Evolutionary conservation across 2,888 invertebrate genomes (phyloP), one percentile per base, ranked within the genome.

Genomic region (Flexamia atlantica): DNA sequence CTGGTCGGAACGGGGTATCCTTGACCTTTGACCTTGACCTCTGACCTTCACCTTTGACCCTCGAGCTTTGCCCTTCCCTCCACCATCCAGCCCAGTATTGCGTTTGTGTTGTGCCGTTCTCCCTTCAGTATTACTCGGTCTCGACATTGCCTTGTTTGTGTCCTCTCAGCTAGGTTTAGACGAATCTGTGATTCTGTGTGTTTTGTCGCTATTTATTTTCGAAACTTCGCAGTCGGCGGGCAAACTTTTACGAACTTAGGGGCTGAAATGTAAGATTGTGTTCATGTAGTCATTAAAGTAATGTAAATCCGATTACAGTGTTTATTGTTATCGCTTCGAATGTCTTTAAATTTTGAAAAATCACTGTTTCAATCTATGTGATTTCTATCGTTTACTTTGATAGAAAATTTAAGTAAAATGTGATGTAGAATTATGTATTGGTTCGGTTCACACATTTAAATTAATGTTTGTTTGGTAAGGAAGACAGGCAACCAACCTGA

Each of bases 111-210:
- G 50, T 76, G 30, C 36, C 40, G 28, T 28, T 28, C 12, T 4
- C 20, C 46, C 50, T 30, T 9, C 79, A 79, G 79, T 79, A 79
- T 79, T 79, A 79, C 23, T 20, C 46, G 57, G 79, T 79, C 79
- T 79, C 76, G 28, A 10, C 2, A 2, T 30, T 76, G 5, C 30
- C 17, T 57, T 30, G n/a, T 28, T 79, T 57, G 32, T 57, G 3
- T 79, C 32, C 36, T 28, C 79, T 79, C 57, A 28, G 79, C 79
- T 79, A 79, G 79, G 79, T 79, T n/a, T 79, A 79, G 79, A 32
- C 57, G 57, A 57, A 79, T 79, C 79, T 79, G 79, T 79, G 79
- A 79, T 79, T 79, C 53, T 79, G 79, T 76, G 50, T 79, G 76
- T 76, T 46, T 74, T n/a, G 20, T 79, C 25, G 57, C 79, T 79